Evolutionary conservation across 2,888 invertebrate species (phyloP), one percentile per base, ranked within the genome.

Genomic region (Lottia gigantea): DNA sequence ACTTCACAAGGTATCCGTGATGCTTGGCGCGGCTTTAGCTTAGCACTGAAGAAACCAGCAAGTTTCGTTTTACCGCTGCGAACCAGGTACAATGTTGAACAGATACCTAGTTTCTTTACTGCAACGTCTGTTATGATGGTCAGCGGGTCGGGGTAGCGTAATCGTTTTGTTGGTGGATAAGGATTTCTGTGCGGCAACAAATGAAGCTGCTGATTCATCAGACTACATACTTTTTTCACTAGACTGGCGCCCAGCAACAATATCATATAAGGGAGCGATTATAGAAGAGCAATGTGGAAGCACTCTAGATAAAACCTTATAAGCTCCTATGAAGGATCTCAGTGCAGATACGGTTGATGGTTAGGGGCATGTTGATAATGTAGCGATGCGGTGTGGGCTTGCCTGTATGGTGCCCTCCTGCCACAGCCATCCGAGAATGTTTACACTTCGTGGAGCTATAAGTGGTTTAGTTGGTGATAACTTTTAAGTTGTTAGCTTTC

Each of bases 1-100:
- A 72, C 19, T 71, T 69, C 55, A 31, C 68, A 68, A 14, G 63
- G 68, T 49, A 64, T 31, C 64, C 64, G 64, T 1, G n/a, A 40
- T 15, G 40, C 16, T 45, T 70, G 70, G 12, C 23, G 49, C 11
- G 19, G 16, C 3, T 16, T 62, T 8, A 66, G 62, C 64, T 65
- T 70, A 14, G 62, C 66, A 70, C 31, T 55, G 55, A 55, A 55
- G 23, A 55, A 55, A 55, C 55, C 55, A 2, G 55, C 55, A 40
- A 40, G 40, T n/a, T 19, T n/a, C 6, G 23, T 19, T n/a, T n/a
- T 19, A 23, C 55, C 55, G 19, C 19, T 55, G 19, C 55, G 55
- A 4, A 12, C n/a, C 11, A 55, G 19, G 12, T 55, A 55, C 55
- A 55, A 23, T 7, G 55, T 55, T 19, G 55, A 19, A 2, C 55